Percentiles rank a stretch among this genome's conserved stretches.
These are phyloP conservation scores for Aphrophora alni DNA, from an alignment of 2,888 invertebrate species.

Conservation along the genomic window DNA sequence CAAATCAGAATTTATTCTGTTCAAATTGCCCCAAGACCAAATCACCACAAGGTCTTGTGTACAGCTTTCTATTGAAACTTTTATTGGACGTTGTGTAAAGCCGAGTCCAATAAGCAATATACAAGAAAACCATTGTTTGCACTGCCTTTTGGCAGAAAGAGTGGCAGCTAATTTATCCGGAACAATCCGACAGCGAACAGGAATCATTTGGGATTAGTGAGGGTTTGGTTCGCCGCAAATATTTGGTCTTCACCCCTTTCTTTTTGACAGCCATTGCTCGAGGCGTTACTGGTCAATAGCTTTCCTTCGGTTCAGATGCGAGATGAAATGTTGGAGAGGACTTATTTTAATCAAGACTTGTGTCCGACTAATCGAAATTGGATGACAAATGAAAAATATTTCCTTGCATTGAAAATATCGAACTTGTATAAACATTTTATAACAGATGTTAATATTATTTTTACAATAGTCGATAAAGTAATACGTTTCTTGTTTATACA, in stretches of 20 bases:
- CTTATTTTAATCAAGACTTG: no score
- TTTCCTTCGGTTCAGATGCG: not conserved
- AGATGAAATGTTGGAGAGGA: not conserved
- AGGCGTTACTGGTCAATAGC: not conserved
- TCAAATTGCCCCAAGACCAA: not conserved
- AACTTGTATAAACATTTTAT: no score
- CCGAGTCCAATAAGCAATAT: not conserved
- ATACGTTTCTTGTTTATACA: no score
- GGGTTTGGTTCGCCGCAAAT: not conserved
- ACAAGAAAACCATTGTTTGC: not conserved
- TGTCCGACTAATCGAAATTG: no score
- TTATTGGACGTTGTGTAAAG: not conserved
- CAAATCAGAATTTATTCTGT: no score
- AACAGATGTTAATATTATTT: no score
- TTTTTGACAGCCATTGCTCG: not conserved
- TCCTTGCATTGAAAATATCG: no score
- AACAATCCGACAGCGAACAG: not conserved
- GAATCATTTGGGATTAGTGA: not conserved
- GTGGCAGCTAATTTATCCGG: not conserved
- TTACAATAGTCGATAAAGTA: no score
- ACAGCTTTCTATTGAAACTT: not conserved
- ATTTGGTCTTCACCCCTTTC: not conserved
- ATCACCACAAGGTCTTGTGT: not conserved
- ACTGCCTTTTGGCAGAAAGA: not conserved
- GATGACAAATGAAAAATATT: no score